Percentiles rank a stretch among this genome's conserved stretches.
Evolutionary conservation across 2,113 vertebrate species (phyloP).

Genomic region (human (Homo sapiens)): DNA sequence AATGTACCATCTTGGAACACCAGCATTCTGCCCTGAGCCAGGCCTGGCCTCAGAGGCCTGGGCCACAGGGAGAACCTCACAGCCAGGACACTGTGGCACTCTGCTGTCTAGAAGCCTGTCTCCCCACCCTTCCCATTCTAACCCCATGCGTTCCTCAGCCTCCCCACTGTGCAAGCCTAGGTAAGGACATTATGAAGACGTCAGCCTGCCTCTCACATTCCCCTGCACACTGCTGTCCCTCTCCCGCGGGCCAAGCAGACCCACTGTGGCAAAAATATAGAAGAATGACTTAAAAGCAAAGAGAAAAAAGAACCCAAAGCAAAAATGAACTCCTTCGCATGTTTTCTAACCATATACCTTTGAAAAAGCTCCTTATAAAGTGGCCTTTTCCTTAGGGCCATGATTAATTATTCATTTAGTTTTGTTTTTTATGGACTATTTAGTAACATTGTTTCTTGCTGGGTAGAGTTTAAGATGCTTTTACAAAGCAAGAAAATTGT

Average conservation of each 20-base stretch:
- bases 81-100: fast-evolving
- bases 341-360: fast-evolving
- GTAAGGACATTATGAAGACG: fast-evolving
- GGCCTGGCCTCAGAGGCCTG: background rate
- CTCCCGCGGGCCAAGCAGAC: fast-evolving
- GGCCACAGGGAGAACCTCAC: fast-evolving
- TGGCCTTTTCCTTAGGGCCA: background rate
- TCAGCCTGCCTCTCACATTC: fast-evolving
- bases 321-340: background rate
- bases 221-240: background rate
- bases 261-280: fast-evolving
- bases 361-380: too few species aligned
- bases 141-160: fast-evolving
- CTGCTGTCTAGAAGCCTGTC: fast-evolving
- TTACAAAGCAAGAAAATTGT: background rate
- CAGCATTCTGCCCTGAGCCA: fast-evolving
- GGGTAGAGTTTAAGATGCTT: background rate
- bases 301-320: background rate
- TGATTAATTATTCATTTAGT: background rate
- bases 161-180: background rate
- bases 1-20: fast-evolving
- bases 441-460: background rate
- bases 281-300: background rate
- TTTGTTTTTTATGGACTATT: background rate
- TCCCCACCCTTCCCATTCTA: background rate